Evolutionary conservation across 2,113 vertebrate genomes (phyloP).

Genomic region (Felis chaus): DNA sequence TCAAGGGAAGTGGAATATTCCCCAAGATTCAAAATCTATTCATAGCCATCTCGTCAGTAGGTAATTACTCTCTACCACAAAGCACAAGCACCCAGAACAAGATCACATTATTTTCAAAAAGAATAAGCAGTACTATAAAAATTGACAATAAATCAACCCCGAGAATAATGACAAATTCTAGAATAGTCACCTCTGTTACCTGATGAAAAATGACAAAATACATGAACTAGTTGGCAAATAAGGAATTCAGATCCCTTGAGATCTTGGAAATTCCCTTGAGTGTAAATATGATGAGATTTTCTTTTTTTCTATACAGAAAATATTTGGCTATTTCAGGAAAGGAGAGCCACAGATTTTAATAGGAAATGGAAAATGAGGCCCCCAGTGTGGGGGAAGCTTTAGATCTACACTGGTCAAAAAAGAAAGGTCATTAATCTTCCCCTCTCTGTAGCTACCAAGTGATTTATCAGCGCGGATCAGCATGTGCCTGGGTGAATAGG

Average conservation of each 20-base stretch:
- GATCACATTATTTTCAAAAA: conserved; percentile 15
- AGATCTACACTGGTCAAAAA: neutral
- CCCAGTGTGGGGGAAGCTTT: neutral
- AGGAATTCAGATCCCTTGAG: conserved; percentile 15
- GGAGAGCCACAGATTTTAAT: neutral
- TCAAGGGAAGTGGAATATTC: conserved; percentile 47
- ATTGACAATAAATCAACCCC: neutral
- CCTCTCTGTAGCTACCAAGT: neutral
- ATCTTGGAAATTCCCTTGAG: neutral
- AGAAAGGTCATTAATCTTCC: neutral
- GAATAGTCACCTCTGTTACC: neutral
- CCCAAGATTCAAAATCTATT: conserved; percentile 43
- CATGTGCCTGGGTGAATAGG: neutral
- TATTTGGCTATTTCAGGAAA: neutral
- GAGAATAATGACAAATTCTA: neutral
- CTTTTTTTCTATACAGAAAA: neutral
- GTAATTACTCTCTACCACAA: conserved; percentile 31
- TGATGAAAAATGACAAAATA: neutral
- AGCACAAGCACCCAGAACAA: conserved; percentile 4
- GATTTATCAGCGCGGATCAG: neutral
- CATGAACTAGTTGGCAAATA: neutral
- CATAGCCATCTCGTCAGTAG: neutral
- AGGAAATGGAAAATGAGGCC: neutral
- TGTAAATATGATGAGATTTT: neutral
- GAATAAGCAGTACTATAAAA: conserved; percentile 14